Base-by-base conservation (phyloP, 2,888 invertebrate genomes). In the Pterobdella sp. region DNA sequence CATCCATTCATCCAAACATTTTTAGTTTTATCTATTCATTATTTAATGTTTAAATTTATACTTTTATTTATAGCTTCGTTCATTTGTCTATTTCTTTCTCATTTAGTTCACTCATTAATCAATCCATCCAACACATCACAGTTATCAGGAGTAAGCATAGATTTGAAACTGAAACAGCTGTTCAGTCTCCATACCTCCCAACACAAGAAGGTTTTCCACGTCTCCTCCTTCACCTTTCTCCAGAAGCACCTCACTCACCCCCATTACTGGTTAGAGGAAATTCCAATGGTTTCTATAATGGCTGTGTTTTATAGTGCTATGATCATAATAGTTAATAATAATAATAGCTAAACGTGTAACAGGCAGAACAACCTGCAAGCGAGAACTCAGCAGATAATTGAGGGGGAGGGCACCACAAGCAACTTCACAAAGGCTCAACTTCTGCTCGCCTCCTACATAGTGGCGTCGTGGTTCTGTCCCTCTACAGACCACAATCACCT, bases 401-500 rank as follows among this genome's bases (percentile, higher is more conserved):
- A 71, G 26, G 71, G 71, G 2, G 71, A 71, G 35, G 56, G 32
- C 26, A 32, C 63, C 29, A 63, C 71, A 10, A 32, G 34, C 35
- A 71, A n/a, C 52, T 71, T 71, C 26, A 63, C 71, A 18, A 71
- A 71, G 26, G 32, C 71, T 26, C 71, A 71, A 63, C 22, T 71
- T 3, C 32, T 34, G 29, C 56, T 71, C n/a, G 35, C 56, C n/a
- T 26, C 35, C 26, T 71, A 71, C 34, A 31, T 71, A 22, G 10
- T 71, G 29, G 71, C 56, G 2, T 71, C 71, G 4, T 71, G 71
- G 71, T 29, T 71, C 36, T 49, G 29, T 10, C 34, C 34, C 22
- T 60, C 71, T 7, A 35, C 36, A 1, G 52, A 71, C 56, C 63
- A 63, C 56, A 31, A n/a, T 7, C 22, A 7, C 29, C 56, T 71